These are phyloP conservation scores for Heliocidaris erythrogramma DNA, from an alignment of 35 echinoderm and acorn worm genomes.

Conservation along the genomic window DNA sequence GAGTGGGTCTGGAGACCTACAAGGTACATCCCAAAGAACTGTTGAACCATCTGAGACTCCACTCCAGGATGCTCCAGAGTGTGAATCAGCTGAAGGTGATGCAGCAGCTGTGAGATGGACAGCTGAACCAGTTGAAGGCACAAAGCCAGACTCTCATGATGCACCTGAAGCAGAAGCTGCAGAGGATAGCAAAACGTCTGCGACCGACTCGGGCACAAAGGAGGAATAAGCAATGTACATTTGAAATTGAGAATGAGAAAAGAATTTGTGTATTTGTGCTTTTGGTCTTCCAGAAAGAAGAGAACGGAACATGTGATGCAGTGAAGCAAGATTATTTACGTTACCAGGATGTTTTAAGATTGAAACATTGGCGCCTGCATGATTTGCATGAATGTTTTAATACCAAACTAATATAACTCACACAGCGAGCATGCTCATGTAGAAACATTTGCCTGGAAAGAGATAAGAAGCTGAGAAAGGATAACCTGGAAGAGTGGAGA, in stretches of 20 bases:
- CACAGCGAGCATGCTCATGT: background rate
- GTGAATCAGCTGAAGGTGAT: constrained; percentile 15
- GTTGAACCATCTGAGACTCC: background rate
- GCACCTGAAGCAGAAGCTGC: constrained; percentile 40
- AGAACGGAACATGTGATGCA: background rate
- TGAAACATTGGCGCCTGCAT: background rate
- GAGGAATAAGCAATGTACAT: constrained; percentile 42
- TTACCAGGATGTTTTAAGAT: background rate
- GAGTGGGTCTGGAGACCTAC: background rate
- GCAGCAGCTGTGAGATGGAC: background rate
- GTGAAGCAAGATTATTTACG: background rate
- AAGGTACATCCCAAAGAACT: constrained; percentile 22
- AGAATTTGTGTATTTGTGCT: background rate
- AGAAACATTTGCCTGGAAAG: constrained; percentile 1
- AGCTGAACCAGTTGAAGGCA: background rate
- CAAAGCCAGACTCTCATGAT: background rate
- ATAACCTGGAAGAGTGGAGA: background rate
- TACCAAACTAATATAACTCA: background rate
- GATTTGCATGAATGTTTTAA: constrained; percentile 11
- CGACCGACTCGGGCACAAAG: background rate
- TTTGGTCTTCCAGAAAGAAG: background rate
- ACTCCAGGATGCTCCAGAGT: background rate
- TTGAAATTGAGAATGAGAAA: background rate
- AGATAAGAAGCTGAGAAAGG: background rate
- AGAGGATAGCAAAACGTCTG: background rate